Conservation (phyloP, 2,797 vertebrate species). For the Morelia viridis region DNA sequence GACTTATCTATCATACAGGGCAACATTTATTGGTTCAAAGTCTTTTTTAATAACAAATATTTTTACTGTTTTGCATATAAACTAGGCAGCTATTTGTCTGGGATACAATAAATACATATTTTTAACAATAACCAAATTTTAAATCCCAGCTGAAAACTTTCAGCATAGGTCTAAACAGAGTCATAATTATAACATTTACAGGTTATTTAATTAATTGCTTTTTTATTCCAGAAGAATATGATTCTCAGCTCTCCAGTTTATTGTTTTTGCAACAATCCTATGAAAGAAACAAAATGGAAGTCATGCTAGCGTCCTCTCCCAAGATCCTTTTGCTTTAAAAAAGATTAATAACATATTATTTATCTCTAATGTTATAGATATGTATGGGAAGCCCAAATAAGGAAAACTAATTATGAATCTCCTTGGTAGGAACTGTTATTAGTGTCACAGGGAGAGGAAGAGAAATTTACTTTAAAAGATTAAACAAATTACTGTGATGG, state of each 20-base stretch:
- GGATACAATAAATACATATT: no score
- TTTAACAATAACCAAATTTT: not conserved
- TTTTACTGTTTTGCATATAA: not conserved
- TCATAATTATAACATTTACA: not conserved
- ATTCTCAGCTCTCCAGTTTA: not conserved
- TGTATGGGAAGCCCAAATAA: no score
- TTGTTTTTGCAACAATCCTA: not conserved
- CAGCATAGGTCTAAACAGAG: conserved; percentile 8
- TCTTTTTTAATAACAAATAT: not conserved
- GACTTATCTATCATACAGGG: not conserved
- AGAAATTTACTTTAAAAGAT: no score
- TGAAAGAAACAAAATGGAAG: not conserved
- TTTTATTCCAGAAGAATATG: not conserved
- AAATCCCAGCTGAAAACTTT: conserved; percentile 15
- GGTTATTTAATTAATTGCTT: not conserved
- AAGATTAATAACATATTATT: no score
- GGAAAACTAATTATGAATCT: no score
- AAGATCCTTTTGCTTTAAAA: not conserved
- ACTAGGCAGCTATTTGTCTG: not conserved
- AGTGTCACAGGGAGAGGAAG: no score
- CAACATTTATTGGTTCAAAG: not conserved
- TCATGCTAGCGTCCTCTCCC: not conserved
- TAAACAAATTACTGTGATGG: no score
- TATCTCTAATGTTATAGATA: no score
- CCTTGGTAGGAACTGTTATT: no score